phyloP scores from a whole-genome alignment of 1,140 invertebrate genomes.

The Drusus annulatus region DNA sequence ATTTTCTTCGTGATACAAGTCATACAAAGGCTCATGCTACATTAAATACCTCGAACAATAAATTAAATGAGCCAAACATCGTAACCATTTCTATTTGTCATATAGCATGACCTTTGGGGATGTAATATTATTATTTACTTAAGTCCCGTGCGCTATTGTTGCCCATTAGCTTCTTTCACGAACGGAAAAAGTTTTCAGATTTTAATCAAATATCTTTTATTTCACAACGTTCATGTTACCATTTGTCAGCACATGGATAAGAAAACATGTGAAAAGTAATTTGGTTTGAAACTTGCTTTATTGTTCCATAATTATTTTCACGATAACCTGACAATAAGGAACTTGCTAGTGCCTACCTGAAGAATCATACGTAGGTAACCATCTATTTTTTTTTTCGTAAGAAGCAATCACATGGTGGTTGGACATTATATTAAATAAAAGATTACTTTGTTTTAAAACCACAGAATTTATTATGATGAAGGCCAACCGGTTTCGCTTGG shows the following conservation, averaged over 20 bases:
- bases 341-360: not conserved
- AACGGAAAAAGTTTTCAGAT: slow-evolving; percentile 41
- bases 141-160: slow-evolving; percentile 7
- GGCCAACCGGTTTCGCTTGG: too few relatives aligned
- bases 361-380: not conserved
- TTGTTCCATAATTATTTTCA: not conserved
- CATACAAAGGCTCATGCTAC: slow-evolving; percentile 40
- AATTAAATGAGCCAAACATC: slow-evolving; percentile 37
- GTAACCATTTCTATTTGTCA: slow-evolving; percentile 37
- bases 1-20: slow-evolving; percentile 32
- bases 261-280: slow-evolving; percentile 33
- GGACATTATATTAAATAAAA: too few relatives aligned
- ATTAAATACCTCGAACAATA: slow-evolving; percentile 40
- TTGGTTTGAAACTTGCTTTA: not conserved
- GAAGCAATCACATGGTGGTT: too few relatives aligned
- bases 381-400: too few relatives aligned
- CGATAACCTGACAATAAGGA: not conserved
- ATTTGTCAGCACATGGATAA: slow-evolving; percentile 24
- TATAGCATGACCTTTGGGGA: slow-evolving; percentile 36
- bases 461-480: too few relatives aligned
- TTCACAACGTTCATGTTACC: slow-evolving; percentile 29
- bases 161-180: slow-evolving; percentile 32
- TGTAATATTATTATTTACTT: slow-evolving; percentile 7
- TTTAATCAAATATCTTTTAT: slow-evolving; percentile 41
- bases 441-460: too few relatives aligned